Evolutionary conservation across 2,888 invertebrate species (phyloP).

Genomic region (Tetragonula carbonaria): DNA sequence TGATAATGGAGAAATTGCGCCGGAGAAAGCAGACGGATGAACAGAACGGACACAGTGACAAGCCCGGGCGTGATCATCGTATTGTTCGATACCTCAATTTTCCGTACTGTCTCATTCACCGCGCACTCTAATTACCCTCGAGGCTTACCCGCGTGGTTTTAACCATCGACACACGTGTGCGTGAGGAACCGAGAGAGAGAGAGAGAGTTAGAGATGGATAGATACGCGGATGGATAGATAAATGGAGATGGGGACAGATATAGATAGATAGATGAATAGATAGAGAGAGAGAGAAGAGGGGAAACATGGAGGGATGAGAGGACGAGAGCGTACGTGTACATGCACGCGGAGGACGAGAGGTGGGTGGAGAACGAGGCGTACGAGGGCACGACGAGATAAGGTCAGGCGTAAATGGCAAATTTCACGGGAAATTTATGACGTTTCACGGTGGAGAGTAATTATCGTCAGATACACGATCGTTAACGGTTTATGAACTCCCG

Average conservation of each 20-base stretch:
- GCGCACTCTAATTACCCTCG: conserved; percentile 77
- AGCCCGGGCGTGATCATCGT: conserved; percentile 72
- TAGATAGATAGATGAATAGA: no score
- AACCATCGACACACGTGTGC: conserved; percentile 49
- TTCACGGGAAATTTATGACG: conserved; percentile 77
- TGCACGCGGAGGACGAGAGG: not conserved
- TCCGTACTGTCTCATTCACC: conserved; percentile 71
- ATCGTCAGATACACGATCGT: conserved; percentile 71
- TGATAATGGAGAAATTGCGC: conserved; percentile 67
- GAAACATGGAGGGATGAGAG: not conserved
- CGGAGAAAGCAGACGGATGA: conserved; percentile 58
- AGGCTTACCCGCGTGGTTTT: conserved; percentile 68
- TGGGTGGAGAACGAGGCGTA: conserved; percentile 30
- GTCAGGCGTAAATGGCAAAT: conserved; percentile 74
- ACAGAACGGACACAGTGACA: conserved; percentile 51
- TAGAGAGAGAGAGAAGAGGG: no score
- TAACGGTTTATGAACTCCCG: conserved; percentile 65
- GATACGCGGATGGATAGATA: no score
- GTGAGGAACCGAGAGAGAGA: not conserved
- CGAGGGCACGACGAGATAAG: conserved; percentile 69
- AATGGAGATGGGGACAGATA: no score
- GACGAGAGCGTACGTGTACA: not conserved
- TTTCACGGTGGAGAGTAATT: conserved; percentile 78
- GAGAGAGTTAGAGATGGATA: not conserved
- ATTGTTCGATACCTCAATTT: conserved; percentile 77